phyloP scores from a whole-genome alignment of 1,140 invertebrate species.

The Bombus breviceps region DNA sequence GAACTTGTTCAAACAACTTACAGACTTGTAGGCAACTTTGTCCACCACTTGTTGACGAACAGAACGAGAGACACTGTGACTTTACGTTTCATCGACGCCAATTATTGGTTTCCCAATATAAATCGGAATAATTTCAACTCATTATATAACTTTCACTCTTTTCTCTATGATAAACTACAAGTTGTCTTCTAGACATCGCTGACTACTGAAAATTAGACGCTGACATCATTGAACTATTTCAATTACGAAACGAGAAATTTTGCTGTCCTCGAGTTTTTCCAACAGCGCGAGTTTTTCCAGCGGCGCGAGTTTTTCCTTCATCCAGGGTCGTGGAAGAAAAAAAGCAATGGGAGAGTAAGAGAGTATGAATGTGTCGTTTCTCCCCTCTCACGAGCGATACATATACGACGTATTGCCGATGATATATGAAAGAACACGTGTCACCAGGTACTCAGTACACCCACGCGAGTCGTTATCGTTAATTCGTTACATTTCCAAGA shows the following conservation, averaged over 20 bases:
- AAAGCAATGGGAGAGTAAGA: background rate
- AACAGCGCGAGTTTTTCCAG: background rate
- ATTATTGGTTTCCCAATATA: too few relatives aligned
- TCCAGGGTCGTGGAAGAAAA: slow-evolving; percentile 7
- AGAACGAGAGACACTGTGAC: too few relatives aligned
- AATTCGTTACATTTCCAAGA: background rate
- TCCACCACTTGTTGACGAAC: too few relatives aligned
- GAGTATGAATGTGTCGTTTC: slow-evolving; percentile 32
- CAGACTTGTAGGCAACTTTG: too few relatives aligned
- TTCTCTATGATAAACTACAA: too few relatives aligned
- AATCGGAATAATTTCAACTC: too few relatives aligned
- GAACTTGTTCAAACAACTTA: too few relatives aligned
- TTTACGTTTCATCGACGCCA: rapidly evolving
- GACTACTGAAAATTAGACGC: too few relatives aligned
- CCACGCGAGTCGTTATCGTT: background rate
- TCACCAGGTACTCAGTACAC: slow-evolving; percentile 16
- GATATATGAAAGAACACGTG: slow-evolving; percentile 46
- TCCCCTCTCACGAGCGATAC: slow-evolving; percentile 8
- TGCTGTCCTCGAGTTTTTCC: slow-evolving; percentile 38
- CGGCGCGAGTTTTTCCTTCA: background rate
- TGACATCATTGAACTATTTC: background rate
- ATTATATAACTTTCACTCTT: too few relatives aligned
- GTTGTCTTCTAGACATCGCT: too few relatives aligned
- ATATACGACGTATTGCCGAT: background rate
- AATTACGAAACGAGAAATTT: slow-evolving; percentile 18